A percentile compares a stretch with the other conserved stretches of the same genome.
These are phyloP conservation scores for Enteromius viviparus DNA, from an alignment of 2,797 vertebrate genomes.

Conservation along the genomic window DNA sequence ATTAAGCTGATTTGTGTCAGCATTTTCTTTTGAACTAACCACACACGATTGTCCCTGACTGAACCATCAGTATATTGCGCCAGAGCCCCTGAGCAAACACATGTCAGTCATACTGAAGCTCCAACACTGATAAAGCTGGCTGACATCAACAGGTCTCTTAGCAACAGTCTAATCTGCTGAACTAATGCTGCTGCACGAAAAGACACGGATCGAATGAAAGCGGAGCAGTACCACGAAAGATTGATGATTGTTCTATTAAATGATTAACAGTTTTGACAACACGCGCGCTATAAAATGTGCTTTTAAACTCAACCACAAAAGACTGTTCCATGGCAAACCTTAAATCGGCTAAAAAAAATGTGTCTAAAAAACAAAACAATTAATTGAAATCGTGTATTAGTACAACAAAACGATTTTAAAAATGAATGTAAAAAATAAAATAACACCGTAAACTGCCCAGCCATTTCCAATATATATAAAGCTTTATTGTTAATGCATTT, in stretches of 20 bases:
- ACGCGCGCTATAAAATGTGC: neutral
- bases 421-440: neutral
- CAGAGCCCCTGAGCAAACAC: slow-evolving; percentile 59
- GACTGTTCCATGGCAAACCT: neutral
- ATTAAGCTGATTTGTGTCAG: slow-evolving; percentile 1
- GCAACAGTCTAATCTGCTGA: slow-evolving; percentile 75
- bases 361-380: neutral
- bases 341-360: neutral
- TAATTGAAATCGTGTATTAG: neutral
- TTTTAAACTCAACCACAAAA: neutral
- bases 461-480: neutral
- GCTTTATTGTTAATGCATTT: neutral
- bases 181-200: slow-evolving; percentile 44
- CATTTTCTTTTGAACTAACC: slow-evolving; percentile 5
- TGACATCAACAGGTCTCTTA: slow-evolving; percentile 79
- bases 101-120: slow-evolving; percentile 57
- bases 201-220: neutral
- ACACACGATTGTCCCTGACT: slow-evolving; percentile 31
- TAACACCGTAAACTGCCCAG: neutral
- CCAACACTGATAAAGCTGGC: slow-evolving; percentile 55
- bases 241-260: neutral
- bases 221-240: neutral
- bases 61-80: slow-evolving; percentile 45
- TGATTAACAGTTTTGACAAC: neutral
- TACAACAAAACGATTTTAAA: neutral